Conservation (phyloP, 2,888 invertebrate species). For the Chouioia cunea region DNA sequence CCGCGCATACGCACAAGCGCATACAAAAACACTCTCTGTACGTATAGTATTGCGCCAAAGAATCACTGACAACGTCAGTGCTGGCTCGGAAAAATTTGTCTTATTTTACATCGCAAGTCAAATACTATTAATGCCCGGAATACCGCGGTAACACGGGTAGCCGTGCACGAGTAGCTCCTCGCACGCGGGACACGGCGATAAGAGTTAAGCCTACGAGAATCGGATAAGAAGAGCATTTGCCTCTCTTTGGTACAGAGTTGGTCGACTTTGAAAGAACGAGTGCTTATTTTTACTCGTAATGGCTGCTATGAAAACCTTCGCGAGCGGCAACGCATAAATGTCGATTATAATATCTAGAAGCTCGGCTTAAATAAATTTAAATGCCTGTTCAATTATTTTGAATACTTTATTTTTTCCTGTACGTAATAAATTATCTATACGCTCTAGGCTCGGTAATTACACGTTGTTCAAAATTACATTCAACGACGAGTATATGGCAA, state of each 20-base stretch:
- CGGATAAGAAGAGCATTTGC: constrained; percentile 38
- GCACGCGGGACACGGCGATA: constrained; percentile 62
- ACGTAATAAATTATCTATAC: too few relatives aligned
- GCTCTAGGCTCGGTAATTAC: too few relatives aligned
- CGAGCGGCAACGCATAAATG: too few relatives aligned
- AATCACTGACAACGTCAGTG: not conserved
- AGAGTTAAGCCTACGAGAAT: constrained; percentile 51
- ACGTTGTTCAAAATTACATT: too few relatives aligned
- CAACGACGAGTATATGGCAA: too few relatives aligned
- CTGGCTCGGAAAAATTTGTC: constrained; percentile 36
- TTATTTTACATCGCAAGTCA: constrained; percentile 19
- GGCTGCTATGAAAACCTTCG: too few relatives aligned
- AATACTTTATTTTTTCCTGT: too few relatives aligned
- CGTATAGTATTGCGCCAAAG: too few relatives aligned
- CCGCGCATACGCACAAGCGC: not conserved
- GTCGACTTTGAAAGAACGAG: too few relatives aligned
- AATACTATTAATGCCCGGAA: constrained; percentile 36
- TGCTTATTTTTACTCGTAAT: too few relatives aligned
- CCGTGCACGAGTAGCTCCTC: constrained; percentile 51
- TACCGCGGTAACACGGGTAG: constrained; percentile 61
- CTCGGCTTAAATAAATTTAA: constrained; percentile 17
- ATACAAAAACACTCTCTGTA: not conserved
- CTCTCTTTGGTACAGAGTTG: too few relatives aligned
- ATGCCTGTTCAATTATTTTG: not conserved
- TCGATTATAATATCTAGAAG: too few relatives aligned